phyloP scores from a whole-genome alignment of 2,888 invertebrate species.

The Stegophylla sp. region DNA sequence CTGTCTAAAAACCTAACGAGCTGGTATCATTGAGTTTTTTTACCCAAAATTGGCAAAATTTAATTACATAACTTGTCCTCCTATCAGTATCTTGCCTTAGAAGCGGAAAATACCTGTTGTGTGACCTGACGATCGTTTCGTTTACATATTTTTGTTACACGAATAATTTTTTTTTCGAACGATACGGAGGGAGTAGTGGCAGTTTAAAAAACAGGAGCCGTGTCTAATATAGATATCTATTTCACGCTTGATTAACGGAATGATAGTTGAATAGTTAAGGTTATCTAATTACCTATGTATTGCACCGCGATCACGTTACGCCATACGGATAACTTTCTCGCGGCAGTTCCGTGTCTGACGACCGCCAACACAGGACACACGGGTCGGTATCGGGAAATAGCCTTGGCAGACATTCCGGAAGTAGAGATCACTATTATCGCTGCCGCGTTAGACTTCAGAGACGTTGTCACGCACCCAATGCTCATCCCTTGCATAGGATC shows the following conservation, averaged over 20 bases:
- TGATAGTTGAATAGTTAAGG: too few relatives aligned
- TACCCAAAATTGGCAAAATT: too few relatives aligned
- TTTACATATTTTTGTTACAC: background rate
- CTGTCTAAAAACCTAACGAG: background rate
- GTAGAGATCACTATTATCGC: slow-evolving; percentile 83
- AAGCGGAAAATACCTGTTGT: background rate
- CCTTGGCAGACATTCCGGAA: slow-evolving; percentile 75
- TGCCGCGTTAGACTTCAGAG: slow-evolving; percentile 73
- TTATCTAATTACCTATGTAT: slow-evolving; percentile 72
- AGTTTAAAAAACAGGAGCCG: background rate
- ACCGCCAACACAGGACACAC: slow-evolving; percentile 79
- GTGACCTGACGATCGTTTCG: background rate
- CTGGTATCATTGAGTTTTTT: background rate
- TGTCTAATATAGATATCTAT: background rate
- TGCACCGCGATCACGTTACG: slow-evolving; percentile 73
- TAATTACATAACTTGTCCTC: too few relatives aligned
- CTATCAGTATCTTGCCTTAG: background rate
- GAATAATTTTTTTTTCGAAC: background rate
- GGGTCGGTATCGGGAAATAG: slow-evolving; percentile 74
- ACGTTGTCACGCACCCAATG: slow-evolving; percentile 77
- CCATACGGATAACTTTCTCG: slow-evolving; percentile 75
- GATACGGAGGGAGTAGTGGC: background rate
- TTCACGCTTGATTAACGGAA: too few relatives aligned
- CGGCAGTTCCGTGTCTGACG: slow-evolving; percentile 73
- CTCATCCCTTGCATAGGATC: slow-evolving; percentile 76